Percentiles rank a stretch among this genome's conserved stretches.
phyloP scores from a whole-genome alignment of 2,113 vertebrate species.

The Aepyceros melampus region DNA sequence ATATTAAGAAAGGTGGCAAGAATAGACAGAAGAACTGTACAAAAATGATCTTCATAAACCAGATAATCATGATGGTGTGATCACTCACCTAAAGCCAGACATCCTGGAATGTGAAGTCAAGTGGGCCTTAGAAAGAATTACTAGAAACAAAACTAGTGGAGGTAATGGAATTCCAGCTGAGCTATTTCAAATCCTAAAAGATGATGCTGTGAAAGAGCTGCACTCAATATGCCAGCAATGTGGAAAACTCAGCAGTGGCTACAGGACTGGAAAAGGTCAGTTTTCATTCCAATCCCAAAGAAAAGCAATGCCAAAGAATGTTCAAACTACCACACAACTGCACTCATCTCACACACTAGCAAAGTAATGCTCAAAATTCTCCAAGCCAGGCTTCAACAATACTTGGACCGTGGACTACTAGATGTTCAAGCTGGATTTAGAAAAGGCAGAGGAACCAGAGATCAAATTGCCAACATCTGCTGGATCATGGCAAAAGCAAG shows the following conservation, averaged over 20 bases:
- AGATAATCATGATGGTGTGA: background rate
- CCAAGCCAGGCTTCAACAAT: background rate
- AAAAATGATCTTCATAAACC: background rate
- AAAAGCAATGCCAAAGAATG: background rate
- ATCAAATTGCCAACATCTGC: background rate
- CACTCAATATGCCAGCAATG: background rate
- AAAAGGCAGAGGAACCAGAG: background rate
- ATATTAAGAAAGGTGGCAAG: background rate
- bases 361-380: background rate
- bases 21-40: background rate
- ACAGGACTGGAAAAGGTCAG: background rate
- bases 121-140: background rate
- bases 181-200: background rate
- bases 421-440: background rate
- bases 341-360: background rate
- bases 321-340: background rate
- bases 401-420: background rate
- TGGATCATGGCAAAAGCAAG: too few relatives aligned
- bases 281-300: background rate
- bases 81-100: background rate
- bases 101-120: background rate
- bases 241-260: background rate
- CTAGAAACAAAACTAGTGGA: background rate
- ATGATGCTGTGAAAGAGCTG: background rate
- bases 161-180: background rate